phyloP scores from a whole-genome alignment of 2,113 vertebrate genomes.

The Apteryx mantelli region DNA sequence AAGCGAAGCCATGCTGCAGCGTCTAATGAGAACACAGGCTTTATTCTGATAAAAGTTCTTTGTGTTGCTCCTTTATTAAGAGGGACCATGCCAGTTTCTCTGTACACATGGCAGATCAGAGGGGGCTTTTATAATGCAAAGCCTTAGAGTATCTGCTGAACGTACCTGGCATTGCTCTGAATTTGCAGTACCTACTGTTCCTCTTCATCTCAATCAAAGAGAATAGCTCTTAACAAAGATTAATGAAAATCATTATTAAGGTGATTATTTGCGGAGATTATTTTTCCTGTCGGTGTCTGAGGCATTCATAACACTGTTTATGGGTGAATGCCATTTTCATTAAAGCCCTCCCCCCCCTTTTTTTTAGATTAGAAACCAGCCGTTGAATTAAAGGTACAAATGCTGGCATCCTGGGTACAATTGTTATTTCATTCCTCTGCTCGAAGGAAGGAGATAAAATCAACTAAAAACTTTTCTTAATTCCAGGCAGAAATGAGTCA shows the following conservation, averaged over 20 bases:
- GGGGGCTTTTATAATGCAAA: constrained; percentile 43
- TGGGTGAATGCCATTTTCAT: background rate
- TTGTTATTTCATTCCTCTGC: background rate
- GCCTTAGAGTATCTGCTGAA: constrained; percentile 13
- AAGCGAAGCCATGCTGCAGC: background rate
- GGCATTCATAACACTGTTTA: constrained; percentile 12
- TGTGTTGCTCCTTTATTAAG: constrained; percentile 52
- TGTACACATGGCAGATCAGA: constrained; percentile 47
- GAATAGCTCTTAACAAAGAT: constrained; percentile 42
- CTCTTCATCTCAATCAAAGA: constrained; percentile 59
- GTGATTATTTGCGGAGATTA: constrained; percentile 46
- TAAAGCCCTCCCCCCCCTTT: background rate
- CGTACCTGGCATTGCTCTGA: constrained; percentile 31
- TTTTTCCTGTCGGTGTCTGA: constrained; percentile 21
- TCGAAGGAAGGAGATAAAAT: constrained; percentile 18
- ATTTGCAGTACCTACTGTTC: constrained; percentile 42
- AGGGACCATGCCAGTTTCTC: constrained; percentile 35
- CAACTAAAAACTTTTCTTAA: background rate
- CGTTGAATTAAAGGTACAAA: constrained; percentile 25
- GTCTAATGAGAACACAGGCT: constrained; percentile 28
- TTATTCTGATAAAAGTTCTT: constrained; percentile 35
- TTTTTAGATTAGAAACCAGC: background rate
- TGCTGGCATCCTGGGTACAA: background rate
- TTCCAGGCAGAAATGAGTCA: background rate
- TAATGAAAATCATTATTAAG: constrained; percentile 59